Conservation (phyloP, 2,113 vertebrate species). For the Nanorana parkeri region DNA sequence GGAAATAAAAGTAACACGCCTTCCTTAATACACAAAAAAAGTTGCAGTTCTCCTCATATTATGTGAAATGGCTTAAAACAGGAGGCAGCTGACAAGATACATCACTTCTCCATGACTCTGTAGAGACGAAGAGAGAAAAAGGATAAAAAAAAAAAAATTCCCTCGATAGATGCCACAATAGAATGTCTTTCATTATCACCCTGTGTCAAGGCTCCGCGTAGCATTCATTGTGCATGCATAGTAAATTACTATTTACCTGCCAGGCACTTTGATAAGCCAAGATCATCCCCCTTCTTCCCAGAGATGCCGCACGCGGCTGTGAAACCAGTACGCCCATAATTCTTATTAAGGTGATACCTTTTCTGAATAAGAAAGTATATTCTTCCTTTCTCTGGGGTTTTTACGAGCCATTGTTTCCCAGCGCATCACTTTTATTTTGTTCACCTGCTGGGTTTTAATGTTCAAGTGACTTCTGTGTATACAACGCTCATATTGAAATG, state of each 20-base stretch:
- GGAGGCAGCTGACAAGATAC: slow-evolving; percentile 81
- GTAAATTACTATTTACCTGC: slow-evolving; percentile 93
- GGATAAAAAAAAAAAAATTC: slow-evolving; percentile 71
- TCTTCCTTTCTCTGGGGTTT: slow-evolving; percentile 85
- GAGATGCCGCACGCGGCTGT: slow-evolving; percentile 70
- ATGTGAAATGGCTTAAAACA: slow-evolving; percentile 87
- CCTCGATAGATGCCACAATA: slow-evolving; percentile 81
- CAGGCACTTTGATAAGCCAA: slow-evolving; percentile 85
- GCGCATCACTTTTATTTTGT: slow-evolving; percentile 69
- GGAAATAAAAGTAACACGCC: slow-evolving; percentile 71
- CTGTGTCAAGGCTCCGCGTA: slow-evolving; percentile 84
- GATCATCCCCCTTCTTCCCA: slow-evolving; percentile 74
- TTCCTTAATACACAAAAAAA: slow-evolving; percentile 80
- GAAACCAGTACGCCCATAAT: slow-evolving; percentile 77
- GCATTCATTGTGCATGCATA: slow-evolving; percentile 87
- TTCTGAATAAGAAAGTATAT: slow-evolving; percentile 83
- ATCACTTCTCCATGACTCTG: slow-evolving; percentile 79
- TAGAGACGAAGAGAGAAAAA: slow-evolving; percentile 76
- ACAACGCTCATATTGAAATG: slow-evolving; percentile 97
- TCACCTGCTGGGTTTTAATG: slow-evolving; percentile 83
- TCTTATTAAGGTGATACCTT: slow-evolving; percentile 84
- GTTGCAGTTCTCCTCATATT: slow-evolving; percentile 83
- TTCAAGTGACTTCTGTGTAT: slow-evolving; percentile 92
- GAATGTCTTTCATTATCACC: slow-evolving; percentile 86
- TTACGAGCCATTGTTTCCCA: slow-evolving; percentile 81